These are phyloP conservation scores for Lasioglossum figueresi DNA, from an alignment of 2,888 invertebrate genomes.

Conservation along the genomic window DNA sequence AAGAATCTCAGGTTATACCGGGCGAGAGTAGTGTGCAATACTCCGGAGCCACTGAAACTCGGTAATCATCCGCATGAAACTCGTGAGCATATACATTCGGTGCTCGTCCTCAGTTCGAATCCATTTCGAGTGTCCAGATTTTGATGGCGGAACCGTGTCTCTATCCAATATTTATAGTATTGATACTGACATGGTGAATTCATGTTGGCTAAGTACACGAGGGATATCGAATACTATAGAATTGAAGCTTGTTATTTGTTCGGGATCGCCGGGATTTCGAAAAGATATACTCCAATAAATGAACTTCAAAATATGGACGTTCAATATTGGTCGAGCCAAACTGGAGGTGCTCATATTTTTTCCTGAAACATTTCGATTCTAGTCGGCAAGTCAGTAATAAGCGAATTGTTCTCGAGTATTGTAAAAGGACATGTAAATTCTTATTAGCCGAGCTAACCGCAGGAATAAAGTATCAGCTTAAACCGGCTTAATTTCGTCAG, in stretches of 20 bases:
- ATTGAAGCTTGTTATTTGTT: not conserved
- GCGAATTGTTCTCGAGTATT: not conserved
- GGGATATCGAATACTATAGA: not conserved
- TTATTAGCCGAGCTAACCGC: not conserved
- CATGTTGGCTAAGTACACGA: not conserved
- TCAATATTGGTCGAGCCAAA: not conserved
- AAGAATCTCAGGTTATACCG: constrained; percentile 10
- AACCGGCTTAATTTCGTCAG: not conserved
- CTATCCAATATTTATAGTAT: constrained; percentile 19
- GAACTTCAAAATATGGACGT: not conserved
- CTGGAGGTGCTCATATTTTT: too few species aligned
- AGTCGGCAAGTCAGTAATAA: not conserved
- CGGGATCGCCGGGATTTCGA: not conserved
- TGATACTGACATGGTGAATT: not conserved
- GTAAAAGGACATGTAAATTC: not conserved
- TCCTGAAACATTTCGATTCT: too few species aligned
- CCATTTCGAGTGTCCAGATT: constrained; percentile 34
- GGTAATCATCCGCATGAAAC: constrained; percentile 29
- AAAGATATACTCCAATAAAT: not conserved
- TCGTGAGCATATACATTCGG: constrained; percentile 40
- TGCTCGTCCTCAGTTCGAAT: constrained; percentile 39
- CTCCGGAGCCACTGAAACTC: not conserved
- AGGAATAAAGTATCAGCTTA: not conserved
- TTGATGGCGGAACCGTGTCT: constrained; percentile 28
- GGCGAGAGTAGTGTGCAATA: constrained; percentile 8